A percentile compares a stretch with the other conserved stretches of the same genome.
Evolutionary conservation across 2,113 vertebrate genomes (phyloP).

Genomic region (Pampusana beccarii): DNA sequence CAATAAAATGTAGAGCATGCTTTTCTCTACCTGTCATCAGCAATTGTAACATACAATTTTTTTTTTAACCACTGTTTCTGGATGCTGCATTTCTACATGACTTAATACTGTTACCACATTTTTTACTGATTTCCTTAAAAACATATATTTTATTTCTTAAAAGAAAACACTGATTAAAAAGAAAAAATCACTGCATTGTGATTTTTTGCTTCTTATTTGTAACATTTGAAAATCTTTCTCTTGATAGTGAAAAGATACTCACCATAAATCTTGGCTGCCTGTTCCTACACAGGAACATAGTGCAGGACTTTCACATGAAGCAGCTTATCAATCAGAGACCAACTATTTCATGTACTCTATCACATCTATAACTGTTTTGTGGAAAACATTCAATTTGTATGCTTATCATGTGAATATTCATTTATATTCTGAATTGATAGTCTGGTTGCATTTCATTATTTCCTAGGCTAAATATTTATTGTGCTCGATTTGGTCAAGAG

Average conservation of each 20-base stretch:
- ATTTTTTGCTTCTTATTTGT: not conserved
- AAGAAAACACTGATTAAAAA: not conserved
- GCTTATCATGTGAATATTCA: not conserved
- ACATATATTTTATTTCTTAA: not conserved
- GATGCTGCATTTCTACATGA: not conserved
- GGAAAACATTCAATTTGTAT: not conserved
- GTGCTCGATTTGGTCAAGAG: not conserved
- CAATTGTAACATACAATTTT: rapidly evolving
- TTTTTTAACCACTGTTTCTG: not conserved
- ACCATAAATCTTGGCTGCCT: not conserved
- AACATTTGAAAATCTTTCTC: not conserved
- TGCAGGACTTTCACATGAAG: not conserved
- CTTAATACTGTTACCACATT: not conserved
- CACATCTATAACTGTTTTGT: not conserved
- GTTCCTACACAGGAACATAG: not conserved
- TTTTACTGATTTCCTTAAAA: not conserved
- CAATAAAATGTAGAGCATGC: not conserved
- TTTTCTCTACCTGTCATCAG: not conserved
- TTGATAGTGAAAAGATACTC: not conserved
- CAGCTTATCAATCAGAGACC: not conserved
- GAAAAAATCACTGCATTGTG: not conserved
- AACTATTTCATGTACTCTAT: not conserved
- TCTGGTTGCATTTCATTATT: not conserved
- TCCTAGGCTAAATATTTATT: not conserved
- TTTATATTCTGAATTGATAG: not conserved